phyloP scores from a whole-genome alignment of 2,888 invertebrate genomes.

The Ectropis crepuscularia region DNA sequence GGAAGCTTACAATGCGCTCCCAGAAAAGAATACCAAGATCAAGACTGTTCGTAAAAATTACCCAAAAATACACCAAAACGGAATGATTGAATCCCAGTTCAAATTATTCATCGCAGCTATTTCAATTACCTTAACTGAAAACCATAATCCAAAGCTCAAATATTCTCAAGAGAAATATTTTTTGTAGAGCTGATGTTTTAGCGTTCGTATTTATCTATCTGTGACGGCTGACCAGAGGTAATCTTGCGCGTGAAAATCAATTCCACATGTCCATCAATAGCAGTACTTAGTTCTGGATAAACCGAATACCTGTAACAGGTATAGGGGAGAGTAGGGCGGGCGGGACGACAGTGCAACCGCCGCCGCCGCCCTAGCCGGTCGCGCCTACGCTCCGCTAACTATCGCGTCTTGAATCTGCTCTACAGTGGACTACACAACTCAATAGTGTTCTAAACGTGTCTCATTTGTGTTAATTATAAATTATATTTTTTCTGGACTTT shows the following conservation, averaged over 20 bases:
- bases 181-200: too few relatives aligned
- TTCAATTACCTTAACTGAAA: too few relatives aligned
- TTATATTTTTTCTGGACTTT: conserved; percentile 6
- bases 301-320: conserved; percentile 79
- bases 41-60: conserved; percentile 22
- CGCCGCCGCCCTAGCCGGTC: conserved; percentile 61
- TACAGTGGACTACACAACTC: conserved; percentile 53
- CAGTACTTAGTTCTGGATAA: conserved; percentile 76
- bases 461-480: conserved; percentile 25
- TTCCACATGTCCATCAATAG: conserved; percentile 79
- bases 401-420: conserved; percentile 51
- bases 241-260: conserved; percentile 69
- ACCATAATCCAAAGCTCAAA: too few relatives aligned
- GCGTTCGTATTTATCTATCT: background rate
- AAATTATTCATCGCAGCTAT: background rate
- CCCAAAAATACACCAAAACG: conserved; percentile 20
- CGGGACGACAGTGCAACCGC: conserved; percentile 74
- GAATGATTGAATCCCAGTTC: background rate
- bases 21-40: conserved; percentile 40
- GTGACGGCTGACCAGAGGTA: conserved; percentile 33
- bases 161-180: background rate
- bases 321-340: conserved; percentile 59
- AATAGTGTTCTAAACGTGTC: conserved; percentile 21
- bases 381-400: conserved; percentile 51
- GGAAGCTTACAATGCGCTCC: conserved; percentile 43